A percentile compares a stretch with the other conserved stretches of the same genome.
Evolutionary conservation across 2,888 invertebrate species (phyloP).

Genomic region (Xestia rhomboidea): DNA sequence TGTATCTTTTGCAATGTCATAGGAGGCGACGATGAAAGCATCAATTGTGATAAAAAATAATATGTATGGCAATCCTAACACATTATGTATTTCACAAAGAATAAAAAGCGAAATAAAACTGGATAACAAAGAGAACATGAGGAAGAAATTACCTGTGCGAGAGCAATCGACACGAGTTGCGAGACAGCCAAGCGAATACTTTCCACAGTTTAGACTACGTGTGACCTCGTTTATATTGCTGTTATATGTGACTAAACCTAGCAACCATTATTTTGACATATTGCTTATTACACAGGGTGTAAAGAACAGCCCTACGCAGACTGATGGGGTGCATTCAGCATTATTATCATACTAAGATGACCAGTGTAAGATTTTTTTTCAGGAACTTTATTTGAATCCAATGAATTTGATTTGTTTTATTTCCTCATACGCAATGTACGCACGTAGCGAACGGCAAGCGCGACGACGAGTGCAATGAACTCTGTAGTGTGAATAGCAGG

Average conservation of each 20-base stretch:
- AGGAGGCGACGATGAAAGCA: background rate
- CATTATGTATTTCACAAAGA: background rate
- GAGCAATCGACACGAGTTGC: slow-evolving; percentile 10
- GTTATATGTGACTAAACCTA: slow-evolving; percentile 5
- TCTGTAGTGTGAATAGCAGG: too few relatives aligned
- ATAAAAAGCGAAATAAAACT: slow-evolving; percentile 13
- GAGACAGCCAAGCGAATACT: slow-evolving; percentile 2
- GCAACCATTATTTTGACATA: background rate
- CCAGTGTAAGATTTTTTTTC: too few relatives aligned
- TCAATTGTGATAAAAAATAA: background rate
- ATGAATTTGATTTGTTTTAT: too few relatives aligned
- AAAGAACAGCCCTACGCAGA: too few relatives aligned
- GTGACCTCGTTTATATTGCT: slow-evolving; percentile 20
- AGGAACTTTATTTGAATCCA: too few relatives aligned
- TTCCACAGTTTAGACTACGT: slow-evolving; percentile 19
- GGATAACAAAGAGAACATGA: slow-evolving; percentile 14
- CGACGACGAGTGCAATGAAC: too few relatives aligned
- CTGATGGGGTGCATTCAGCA: too few relatives aligned
- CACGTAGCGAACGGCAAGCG: too few relatives aligned
- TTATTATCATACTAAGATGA: too few relatives aligned
- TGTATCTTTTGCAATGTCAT: background rate
- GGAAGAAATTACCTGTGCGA: slow-evolving; percentile 19
- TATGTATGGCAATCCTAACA: background rate
- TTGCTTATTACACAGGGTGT: too few relatives aligned
- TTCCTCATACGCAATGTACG: too few relatives aligned